These are phyloP conservation scores for Drosophila histrio DNA, from an alignment of 2,888 invertebrate genomes.

Conservation along the genomic window DNA sequence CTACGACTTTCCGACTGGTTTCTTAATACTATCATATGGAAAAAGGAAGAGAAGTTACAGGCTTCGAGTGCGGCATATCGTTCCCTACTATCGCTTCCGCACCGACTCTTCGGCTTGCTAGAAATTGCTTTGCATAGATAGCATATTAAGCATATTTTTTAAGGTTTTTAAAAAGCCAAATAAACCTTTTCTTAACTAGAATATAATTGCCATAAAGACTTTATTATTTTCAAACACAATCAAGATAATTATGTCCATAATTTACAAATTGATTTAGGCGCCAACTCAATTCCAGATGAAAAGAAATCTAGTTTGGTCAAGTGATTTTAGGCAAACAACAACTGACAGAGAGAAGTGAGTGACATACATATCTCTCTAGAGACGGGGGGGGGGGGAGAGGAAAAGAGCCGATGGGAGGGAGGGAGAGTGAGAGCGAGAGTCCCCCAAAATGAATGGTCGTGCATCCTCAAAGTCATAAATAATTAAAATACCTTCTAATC, in stretches of 20 bases:
- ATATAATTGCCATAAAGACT: no score
- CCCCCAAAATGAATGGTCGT: conserved; percentile 43
- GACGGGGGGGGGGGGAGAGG: neutral
- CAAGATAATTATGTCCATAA: neutral
- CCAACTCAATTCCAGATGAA: neutral
- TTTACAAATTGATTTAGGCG: neutral
- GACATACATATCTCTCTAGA: neutral
- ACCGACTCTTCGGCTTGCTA: no score
- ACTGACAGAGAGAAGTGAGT: neutral
- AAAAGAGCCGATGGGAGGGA: neutral
- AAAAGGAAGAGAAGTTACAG: no score
- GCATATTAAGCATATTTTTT: no score
- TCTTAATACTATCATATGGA: no score
- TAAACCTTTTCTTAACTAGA: no score
- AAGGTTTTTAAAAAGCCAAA: no score
- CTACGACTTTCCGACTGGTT: no score
- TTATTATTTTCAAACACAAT: no score
- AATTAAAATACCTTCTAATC: conserved; percentile 81
- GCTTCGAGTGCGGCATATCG: no score
- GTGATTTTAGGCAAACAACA: neutral
- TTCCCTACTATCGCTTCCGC: no score
- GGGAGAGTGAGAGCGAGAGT: conserved; percentile 7
- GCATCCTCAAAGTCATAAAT: conserved; percentile 80
- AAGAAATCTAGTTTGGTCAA: neutral
- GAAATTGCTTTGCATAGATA: no score